These are phyloP conservation scores for Machaerirhynchus nigripectus DNA, from an alignment of 2,113 vertebrate species.

Conservation along the genomic window DNA sequence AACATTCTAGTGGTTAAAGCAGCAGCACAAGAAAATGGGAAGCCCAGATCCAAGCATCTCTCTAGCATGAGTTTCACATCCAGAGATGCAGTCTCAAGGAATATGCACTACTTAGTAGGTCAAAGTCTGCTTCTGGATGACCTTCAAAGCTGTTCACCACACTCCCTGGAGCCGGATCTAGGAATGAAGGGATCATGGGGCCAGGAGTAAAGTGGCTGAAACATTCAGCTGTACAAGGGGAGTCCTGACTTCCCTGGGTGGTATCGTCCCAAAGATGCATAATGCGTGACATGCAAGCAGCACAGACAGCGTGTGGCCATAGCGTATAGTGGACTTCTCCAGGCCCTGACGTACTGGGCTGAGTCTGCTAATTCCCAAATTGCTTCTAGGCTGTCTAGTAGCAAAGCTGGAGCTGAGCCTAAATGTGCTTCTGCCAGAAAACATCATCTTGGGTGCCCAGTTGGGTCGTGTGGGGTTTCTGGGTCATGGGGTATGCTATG, in stretches of 20 bases:
- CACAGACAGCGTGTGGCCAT: accelerated
- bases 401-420: not conserved
- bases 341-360: not conserved
- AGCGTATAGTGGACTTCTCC: not conserved
- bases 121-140: not conserved
- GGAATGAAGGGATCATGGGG: not conserved
- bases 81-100: not conserved
- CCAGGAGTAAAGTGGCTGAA: not conserved
- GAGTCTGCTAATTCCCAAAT: not conserved
- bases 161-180: not conserved
- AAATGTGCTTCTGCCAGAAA: not conserved
- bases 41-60: not conserved
- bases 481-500: not conserved
- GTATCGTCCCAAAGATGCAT: not conserved
- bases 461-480: not conserved
- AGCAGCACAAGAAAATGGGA: not conserved
- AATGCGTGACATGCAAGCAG: not conserved
- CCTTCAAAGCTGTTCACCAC: not conserved
- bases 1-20: not conserved
- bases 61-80: not conserved
- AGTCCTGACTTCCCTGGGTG: not conserved
- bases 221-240: not conserved
- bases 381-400: not conserved
- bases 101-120: not conserved
- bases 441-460: not conserved